A percentile compares a stretch with the other conserved stretches of the same genome.
Conservation (phyloP, 2,797 vertebrate species). For the Spea hammondii region DNA sequence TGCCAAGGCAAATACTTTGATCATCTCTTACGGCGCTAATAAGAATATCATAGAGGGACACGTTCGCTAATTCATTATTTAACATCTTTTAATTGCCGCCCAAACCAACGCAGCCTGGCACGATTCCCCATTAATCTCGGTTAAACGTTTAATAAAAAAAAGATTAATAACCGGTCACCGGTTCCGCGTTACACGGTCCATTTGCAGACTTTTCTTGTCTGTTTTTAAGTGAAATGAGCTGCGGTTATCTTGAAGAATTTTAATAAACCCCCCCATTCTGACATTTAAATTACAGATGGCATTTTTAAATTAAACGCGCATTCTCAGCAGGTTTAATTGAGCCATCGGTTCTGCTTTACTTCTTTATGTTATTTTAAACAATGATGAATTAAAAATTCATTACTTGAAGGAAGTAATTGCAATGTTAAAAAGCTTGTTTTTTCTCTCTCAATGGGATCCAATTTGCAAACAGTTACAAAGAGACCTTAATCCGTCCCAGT, state of each 20-base stretch:
- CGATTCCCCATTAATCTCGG: too few species aligned
- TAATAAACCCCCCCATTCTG: slow-evolving; percentile 65
- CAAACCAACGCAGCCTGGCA: too few species aligned
- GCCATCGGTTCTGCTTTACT: slow-evolving; percentile 68
- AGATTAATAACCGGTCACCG: slow-evolving; percentile 53
- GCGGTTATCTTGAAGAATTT: slow-evolving; percentile 58
- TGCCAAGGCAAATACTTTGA: too few species aligned
- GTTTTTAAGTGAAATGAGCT: slow-evolving; percentile 70
- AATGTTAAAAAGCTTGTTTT: neutral
- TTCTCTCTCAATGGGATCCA: too few species aligned
- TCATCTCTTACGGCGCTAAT: too few species aligned
- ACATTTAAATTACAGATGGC: slow-evolving; percentile 77
- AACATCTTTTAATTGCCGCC: too few species aligned
- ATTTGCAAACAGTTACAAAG: too few species aligned
- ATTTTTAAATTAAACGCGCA: slow-evolving; percentile 72
- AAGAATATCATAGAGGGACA: too few species aligned
- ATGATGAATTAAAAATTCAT: slow-evolving; percentile 56
- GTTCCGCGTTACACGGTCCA: slow-evolving; percentile 53
- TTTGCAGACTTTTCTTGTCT: slow-evolving; percentile 60
- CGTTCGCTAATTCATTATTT: too few species aligned
- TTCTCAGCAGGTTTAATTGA: slow-evolving; percentile 69
- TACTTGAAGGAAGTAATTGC: slow-evolving; percentile 42
- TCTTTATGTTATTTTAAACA: slow-evolving; percentile 63
- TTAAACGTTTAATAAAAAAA: too few species aligned
- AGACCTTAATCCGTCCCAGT: too few species aligned